Evolutionary conservation across 2,797 vertebrate species (phyloP), one percentile per base, ranked within the genome.

Genomic region (Centroberyx gerrardi): DNA sequence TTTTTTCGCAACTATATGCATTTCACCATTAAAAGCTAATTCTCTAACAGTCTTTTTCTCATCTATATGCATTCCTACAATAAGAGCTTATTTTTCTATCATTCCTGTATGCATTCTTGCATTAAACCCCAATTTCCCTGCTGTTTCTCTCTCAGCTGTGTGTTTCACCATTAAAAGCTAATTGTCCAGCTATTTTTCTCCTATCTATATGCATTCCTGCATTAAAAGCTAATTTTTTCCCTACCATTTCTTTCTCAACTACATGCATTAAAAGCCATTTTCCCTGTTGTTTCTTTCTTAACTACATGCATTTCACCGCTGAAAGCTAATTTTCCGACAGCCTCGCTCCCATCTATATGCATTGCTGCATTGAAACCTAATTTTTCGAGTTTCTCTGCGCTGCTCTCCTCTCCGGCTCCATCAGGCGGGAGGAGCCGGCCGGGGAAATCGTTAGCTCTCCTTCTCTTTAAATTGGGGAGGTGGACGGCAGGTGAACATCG

Each of bases 401-500:
- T 14, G 6, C 58, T 42, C 84, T 46, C 62, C 71, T 81, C 74
- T 52, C 64, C 49, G 74, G 75, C 79, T 80, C 76, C 85, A 75
- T 90, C 85, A 81, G 85, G 60, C 36, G 80, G 62, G 64, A 40
- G 87, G 85, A 80, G 78, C 46, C 13, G 74, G 81, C 66, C 72
- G 0, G 83, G 90, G 88, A 93, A 94, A 95, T 95, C 93, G 86
- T 95, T 95, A 93, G 74, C 63, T 80, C 82, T 89, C 92, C 90
- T 86, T 93, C 92, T 94, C 90, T 93, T 92, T 93, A 92, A 92
- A 87, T 93, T 90, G 91, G 88, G 90, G 89, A 91, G 90, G 91
- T 91, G 92, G 91, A 92, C 92, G 93, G 92, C 94, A 94, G 94
- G 94, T 94, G 94, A 94, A 93, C 92, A 90, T 84, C n/a, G 85